Evolutionary conservation across 2,888 invertebrate genomes (phyloP), one percentile per base, ranked within the genome.

Genomic region (Syritta pipiens): DNA sequence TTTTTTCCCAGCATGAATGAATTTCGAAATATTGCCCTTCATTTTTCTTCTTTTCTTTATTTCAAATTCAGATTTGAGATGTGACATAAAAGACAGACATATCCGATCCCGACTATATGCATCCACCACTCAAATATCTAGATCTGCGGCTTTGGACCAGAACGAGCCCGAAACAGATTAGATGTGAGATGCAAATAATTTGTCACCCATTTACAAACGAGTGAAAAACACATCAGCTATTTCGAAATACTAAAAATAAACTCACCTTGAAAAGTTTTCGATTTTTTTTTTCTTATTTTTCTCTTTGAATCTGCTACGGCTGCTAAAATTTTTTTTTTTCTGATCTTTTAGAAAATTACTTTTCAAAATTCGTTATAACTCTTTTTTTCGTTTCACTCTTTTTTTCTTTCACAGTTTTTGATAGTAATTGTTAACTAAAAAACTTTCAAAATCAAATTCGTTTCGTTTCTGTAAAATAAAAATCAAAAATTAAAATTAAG

Each of bases 251-350:
- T 88, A 88, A 86, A 88, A 88, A 88, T 88, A 88, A 85, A 88
- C 88, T 88, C 88, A 88, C 88, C 88, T 88, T 88, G 88, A 88
- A 88, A 88, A 87, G 85, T 86, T 87, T 86, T 86, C 86, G 85
- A 84, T 85, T 83, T 82, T 85, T 84, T 79, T 72, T 75, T 82
- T 63, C 24, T 35, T 30, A 49, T 59, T 63, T 42, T 53, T 20
- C 65, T 48, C n/a, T 48, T 68, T 28, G 2, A 67, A 71, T 26
- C 67, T 81, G 81, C 76, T 74, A 65, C 77, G 69, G 74, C 62
- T 79, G 67, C 49, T 69, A 62, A 77, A 46, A 60, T 49, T n/a
- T n/a, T n/a, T n/a, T n/a, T n/a, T n/a, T 71, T 63, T 60, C 65
- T 65, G 53, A 22, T 76, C 53, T 59, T n/a, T 77, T 55, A 51